A percentile compares a stretch with the other conserved stretches of the same genome.
phyloP scores from a whole-genome alignment of 2,888 invertebrate genomes.

The Nowickia ferox region DNA sequence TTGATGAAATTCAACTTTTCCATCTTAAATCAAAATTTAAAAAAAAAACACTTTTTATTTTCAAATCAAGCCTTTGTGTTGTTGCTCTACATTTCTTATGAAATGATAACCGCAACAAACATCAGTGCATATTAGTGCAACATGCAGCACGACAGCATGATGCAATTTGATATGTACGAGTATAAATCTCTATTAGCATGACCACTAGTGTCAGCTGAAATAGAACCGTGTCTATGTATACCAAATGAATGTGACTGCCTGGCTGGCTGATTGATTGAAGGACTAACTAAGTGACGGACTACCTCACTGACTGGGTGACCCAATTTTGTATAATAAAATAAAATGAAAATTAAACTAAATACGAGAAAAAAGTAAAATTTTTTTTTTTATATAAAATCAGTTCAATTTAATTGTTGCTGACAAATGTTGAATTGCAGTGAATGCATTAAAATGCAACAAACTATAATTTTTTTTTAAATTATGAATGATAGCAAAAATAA shows the following conservation, averaged over 20 bases:
- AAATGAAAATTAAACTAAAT: constrained; percentile 22
- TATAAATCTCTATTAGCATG: constrained; percentile 54
- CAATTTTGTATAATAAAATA: constrained; percentile 40
- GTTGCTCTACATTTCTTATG: background rate
- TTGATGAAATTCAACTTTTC: too few relatives aligned
- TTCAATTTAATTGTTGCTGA: constrained; percentile 44
- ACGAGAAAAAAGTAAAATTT: background rate
- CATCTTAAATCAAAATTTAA: too few relatives aligned
- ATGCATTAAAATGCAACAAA: constrained; percentile 18
- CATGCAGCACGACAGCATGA: constrained; percentile 9
- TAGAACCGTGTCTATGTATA: constrained; percentile 10
- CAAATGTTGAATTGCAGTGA: constrained; percentile 30
- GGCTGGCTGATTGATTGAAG: background rate
- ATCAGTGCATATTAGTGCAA: constrained; percentile 9
- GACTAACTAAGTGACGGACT: background rate
- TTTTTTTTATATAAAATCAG: background rate
- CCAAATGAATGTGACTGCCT: background rate
- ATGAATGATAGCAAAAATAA: background rate
- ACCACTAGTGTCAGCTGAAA: constrained; percentile 59
- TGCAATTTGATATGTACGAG: constrained; percentile 45
- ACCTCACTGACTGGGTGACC: constrained; percentile 48
- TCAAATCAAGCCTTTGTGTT: background rate
- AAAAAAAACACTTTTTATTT: background rate
- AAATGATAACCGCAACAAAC: constrained; percentile 3
- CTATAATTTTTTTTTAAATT: too few relatives aligned